phyloP scores from a whole-genome alignment of 2,113 vertebrate species.

The Craseonycteris thonglongyai region DNA sequence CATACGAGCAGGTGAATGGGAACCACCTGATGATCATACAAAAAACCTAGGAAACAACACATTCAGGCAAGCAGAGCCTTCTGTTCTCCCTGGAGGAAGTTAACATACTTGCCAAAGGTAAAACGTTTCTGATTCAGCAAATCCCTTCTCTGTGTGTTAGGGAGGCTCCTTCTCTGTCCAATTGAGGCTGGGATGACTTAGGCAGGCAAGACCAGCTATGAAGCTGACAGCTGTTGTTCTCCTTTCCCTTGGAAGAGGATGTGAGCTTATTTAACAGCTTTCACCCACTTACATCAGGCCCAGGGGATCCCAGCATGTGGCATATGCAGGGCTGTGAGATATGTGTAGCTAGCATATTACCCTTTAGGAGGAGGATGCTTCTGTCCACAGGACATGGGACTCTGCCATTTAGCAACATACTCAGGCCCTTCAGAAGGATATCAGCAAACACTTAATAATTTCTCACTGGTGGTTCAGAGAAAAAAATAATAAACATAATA shows the following conservation, averaged over 20 bases:
- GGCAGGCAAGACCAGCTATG: background rate
- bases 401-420: background rate
- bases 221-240: background rate
- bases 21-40: background rate
- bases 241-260: slow-evolving; percentile 6
- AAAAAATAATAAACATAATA: background rate
- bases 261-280: background rate
- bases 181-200: background rate
- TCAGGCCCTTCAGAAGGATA: background rate
- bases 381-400: background rate
- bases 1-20: background rate
- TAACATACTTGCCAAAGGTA: background rate
- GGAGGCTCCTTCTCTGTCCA: background rate
- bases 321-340: background rate
- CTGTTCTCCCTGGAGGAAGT: background rate
- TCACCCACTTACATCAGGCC: background rate
- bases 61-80: background rate
- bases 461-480: background rate
- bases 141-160: background rate
- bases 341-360: background rate
- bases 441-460: background rate
- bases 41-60: slow-evolving; percentile 8
- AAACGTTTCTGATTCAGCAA: background rate
- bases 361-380: background rate
- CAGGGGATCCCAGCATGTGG: background rate